A percentile compares a stretch with the other conserved stretches of the same genome.
Evolutionary conservation across 2,888 invertebrate species (phyloP).

Genomic region (Pheosia gnoma): DNA sequence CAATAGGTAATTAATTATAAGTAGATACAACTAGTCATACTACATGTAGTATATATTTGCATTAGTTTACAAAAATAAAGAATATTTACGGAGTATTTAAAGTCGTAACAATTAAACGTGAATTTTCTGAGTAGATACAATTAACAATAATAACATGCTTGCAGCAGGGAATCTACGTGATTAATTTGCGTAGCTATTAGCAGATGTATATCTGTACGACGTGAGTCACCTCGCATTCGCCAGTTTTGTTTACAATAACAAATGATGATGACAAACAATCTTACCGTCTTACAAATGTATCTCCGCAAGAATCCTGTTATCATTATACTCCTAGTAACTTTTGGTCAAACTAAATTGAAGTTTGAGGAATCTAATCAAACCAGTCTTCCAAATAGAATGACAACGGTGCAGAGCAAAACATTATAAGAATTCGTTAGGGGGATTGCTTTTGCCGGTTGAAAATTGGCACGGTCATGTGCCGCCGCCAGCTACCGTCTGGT

Average conservation of each 20-base stretch:
- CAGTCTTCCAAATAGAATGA: slow-evolving; percentile 27
- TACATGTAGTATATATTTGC: background rate
- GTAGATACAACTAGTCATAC: background rate
- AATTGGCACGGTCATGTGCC: slow-evolving; percentile 64
- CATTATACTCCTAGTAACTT: slow-evolving; percentile 15
- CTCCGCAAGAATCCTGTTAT: slow-evolving; percentile 21
- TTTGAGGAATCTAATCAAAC: slow-evolving; percentile 6
- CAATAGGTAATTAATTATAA: background rate
- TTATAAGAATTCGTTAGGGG: slow-evolving; percentile 46
- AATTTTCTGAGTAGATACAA: background rate
- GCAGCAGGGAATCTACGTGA: slow-evolving; percentile 38
- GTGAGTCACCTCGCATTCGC: slow-evolving; percentile 54
- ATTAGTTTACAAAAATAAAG: background rate
- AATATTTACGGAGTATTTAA: background rate
- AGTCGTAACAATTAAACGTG: background rate
- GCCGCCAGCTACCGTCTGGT: slow-evolving; percentile 70
- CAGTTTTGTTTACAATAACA: slow-evolving; percentile 70
- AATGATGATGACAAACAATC: slow-evolving; percentile 53
- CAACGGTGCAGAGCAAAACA: slow-evolving; percentile 27
- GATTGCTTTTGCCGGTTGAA: slow-evolving; percentile 52
- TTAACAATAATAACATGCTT: slow-evolving; percentile 29
- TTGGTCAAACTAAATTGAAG: slow-evolving; percentile 20
- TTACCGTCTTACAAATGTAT: slow-evolving; percentile 24
- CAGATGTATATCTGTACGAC: slow-evolving; percentile 47
- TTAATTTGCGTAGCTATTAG: slow-evolving; percentile 49